Evolutionary conservation across 2,797 vertebrate species (phyloP), one percentile per base, ranked within the genome.

Genomic region (Megaceryle alcyon): DNA sequence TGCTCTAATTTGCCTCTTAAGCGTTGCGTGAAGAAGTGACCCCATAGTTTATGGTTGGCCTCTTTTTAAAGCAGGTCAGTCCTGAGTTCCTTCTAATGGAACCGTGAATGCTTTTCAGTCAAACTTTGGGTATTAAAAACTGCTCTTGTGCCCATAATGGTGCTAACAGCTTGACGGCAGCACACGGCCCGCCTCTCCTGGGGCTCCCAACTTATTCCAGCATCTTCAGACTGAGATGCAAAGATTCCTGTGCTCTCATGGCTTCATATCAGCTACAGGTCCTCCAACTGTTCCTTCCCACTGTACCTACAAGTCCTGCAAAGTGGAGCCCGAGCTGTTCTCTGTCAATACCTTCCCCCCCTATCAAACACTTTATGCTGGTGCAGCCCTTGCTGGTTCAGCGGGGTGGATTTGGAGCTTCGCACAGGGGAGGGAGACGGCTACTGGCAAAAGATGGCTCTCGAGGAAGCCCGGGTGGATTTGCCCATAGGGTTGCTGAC

Each of bases 1-100:
- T 28, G 46, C 92, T 79, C 92, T 73, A 69, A 92, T 94, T 88
- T 89, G 86, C 77, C 82, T 64, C 88, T 91, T 48, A 72, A 76
- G 71, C 1, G 1, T 35, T 82, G 75, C 7, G 2, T 82, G 91
- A 84, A 35, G 51, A 35, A 94, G 68, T 87, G 92, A 92, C 91
- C 86, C 68, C 6, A 0, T 6, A 43, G 68, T 87, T 94, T 60
- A 70, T 82, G 92, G 68, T 70, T 96, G 94, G 94, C 91, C 68
- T 89, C 86, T 80, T 60, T 77, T 35, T 56, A 80, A 85, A 94
- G 86, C 59, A 48, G 82, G 46, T 91, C 91, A 89, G 29, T 20
- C 51, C 56, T 5, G 37, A 56, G 61, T 31, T 86, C 41, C 85
- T 75, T 59, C 88, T 78, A 1, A 64, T 72, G 80, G 65, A 72